phyloP scores from a whole-genome alignment of 2,888 invertebrate genomes.

The Tinea trinotella region DNA sequence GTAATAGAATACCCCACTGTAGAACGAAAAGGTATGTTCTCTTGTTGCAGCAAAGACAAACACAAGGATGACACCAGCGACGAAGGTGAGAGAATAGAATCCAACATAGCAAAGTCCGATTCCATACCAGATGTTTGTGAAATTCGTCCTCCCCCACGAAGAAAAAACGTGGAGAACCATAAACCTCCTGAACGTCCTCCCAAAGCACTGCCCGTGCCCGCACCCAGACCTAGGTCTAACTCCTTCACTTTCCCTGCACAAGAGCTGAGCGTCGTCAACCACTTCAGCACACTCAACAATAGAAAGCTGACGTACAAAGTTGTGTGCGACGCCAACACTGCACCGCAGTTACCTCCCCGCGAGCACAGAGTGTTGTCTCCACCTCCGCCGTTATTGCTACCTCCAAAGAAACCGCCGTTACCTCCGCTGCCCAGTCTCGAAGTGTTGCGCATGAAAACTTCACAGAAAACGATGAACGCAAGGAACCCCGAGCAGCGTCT shows the following conservation, averaged over 20 bases:
- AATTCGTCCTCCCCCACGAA: constrained; percentile 76
- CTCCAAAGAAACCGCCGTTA: constrained; percentile 81
- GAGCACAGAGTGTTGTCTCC: constrained; percentile 52
- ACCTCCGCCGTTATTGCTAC: constrained; percentile 69
- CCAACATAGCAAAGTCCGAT: constrained; percentile 49
- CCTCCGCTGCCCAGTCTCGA: constrained; percentile 79
- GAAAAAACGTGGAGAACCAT: constrained; percentile 65
- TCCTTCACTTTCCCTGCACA: constrained; percentile 65
- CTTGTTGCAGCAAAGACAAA: constrained; percentile 77
- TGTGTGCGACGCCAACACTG: constrained; percentile 60
- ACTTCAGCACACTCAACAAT: constrained; percentile 60
- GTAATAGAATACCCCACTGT: constrained; percentile 82
- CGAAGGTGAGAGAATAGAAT: constrained; percentile 48
- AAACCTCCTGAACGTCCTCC: constrained; percentile 80
- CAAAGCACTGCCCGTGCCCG: constrained; percentile 67
- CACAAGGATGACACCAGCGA: constrained; percentile 67
- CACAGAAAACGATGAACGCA: constrained; percentile 45
- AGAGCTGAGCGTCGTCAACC: constrained; percentile 54
- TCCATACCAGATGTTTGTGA: constrained; percentile 63
- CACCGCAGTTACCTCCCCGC: constrained; percentile 70
- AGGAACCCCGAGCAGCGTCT: constrained; percentile 65
- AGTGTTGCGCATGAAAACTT: constrained; percentile 70
- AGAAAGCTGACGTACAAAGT: constrained; percentile 59
- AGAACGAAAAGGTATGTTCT: constrained; percentile 80
- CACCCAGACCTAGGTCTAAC: constrained; percentile 70